These are phyloP conservation scores for Lasioglossum lativentre DNA, from an alignment of 2,888 invertebrate genomes.

Conservation along the genomic window DNA sequence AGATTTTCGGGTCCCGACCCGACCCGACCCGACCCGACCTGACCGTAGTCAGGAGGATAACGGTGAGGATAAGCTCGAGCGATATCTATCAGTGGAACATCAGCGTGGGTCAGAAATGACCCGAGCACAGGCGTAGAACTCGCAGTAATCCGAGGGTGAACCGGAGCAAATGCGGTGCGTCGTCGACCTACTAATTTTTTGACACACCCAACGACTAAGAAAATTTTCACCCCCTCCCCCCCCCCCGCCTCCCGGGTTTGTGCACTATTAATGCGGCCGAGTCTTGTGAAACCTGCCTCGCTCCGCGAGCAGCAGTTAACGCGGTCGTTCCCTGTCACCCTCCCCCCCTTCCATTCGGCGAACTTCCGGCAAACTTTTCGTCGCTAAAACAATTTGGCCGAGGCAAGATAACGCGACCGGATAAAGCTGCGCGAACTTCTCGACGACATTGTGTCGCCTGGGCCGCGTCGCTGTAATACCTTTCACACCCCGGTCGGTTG, in stretches of 20 bases:
- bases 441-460: conserved; percentile 21
- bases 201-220: not conserved
- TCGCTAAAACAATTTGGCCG: conserved; percentile 68
- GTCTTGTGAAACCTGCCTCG: not conserved
- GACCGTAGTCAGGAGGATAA: too few species aligned
- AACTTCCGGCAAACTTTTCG: conserved; percentile 66
- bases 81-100: too few species aligned
- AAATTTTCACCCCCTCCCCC: conserved; percentile 4
- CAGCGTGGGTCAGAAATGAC: too few species aligned
- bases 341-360: not conserved
- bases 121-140: too few species aligned
- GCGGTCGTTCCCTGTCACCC: conserved; percentile 21
- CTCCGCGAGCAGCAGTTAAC: conserved; percentile 43
- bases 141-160: too few species aligned
- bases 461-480: conserved; percentile 39
- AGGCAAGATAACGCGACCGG: conserved; percentile 37
- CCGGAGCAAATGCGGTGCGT: not conserved
- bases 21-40: too few species aligned
- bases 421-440: conserved; percentile 51
- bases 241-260: not conserved
- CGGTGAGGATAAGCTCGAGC: too few species aligned
- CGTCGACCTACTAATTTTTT: conserved; percentile 16
- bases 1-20: too few species aligned
- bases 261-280: conserved; percentile 28
- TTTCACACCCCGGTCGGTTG: conserved; percentile 48